These are phyloP conservation scores for Synaphobranchus kaupii DNA, from an alignment of 2,797 vertebrate species.

Conservation along the genomic window DNA sequence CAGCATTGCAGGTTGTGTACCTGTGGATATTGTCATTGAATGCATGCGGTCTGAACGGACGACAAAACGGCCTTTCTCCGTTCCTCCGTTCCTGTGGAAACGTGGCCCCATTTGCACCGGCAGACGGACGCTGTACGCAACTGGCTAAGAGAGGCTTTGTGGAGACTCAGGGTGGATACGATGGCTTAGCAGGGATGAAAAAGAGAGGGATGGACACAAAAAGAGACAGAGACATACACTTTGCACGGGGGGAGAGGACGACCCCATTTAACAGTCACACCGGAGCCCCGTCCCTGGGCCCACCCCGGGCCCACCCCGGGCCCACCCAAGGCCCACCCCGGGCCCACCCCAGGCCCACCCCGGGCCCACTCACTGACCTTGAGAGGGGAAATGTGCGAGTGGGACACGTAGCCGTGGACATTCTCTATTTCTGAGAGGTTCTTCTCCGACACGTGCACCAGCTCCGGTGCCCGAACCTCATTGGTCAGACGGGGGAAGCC, in stretches of 20 bases:
- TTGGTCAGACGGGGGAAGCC: slow-evolving; percentile 88
- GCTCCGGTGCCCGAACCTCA: slow-evolving; percentile 87
- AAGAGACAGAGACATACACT: slow-evolving; percentile 26
- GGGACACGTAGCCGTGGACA: slow-evolving; percentile 93
- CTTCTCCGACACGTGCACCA: slow-evolving; percentile 95
- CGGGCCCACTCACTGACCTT: slow-evolving; percentile 78
- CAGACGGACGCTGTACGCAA: neutral
- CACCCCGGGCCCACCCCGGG: neutral
- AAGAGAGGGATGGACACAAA: slow-evolving; percentile 32
- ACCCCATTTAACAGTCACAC: slow-evolving; percentile 29
- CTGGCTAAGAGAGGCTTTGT: slow-evolving; percentile 33
- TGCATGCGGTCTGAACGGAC: neutral
- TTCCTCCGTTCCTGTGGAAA: neutral
- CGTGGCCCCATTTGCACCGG: neutral
- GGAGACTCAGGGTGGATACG: slow-evolving; percentile 32
- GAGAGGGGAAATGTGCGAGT: slow-evolving; percentile 94
- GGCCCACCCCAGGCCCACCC: neutral
- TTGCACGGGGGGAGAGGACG: slow-evolving; percentile 1
- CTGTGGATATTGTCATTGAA: neutral
- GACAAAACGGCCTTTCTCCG: too few species aligned
- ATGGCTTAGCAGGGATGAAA: slow-evolving; percentile 33
- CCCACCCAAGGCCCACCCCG: neutral
- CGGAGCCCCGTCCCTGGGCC: neutral
- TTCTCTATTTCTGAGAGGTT: slow-evolving; percentile 97
- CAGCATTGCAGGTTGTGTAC: neutral